Conservation (phyloP, 2,113 vertebrate species). For the Leucoraja erinaceus region DNA sequence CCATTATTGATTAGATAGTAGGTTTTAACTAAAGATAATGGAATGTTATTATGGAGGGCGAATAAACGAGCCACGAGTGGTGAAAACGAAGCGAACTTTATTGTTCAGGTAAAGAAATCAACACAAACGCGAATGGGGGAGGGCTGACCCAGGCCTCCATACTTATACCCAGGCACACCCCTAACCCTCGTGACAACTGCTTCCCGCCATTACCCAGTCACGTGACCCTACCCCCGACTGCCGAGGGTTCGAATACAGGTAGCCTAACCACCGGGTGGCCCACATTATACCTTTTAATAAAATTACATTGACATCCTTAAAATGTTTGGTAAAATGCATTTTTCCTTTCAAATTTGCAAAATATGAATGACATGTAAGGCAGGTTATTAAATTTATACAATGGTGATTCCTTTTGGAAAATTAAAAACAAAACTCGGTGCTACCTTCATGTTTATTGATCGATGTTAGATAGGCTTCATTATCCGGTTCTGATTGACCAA, state of each 20-base stretch:
- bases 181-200: too few relatives aligned
- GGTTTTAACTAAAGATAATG: neutral
- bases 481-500: neutral
- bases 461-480: neutral
- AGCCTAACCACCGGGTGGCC: too few relatives aligned
- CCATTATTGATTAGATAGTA: too few relatives aligned
- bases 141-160: too few relatives aligned
- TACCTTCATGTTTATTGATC: neutral
- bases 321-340: neutral
- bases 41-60: neutral
- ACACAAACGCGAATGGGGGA: too few relatives aligned
- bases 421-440: neutral
- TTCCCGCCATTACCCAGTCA: too few relatives aligned
- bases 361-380: neutral
- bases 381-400: neutral
- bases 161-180: too few relatives aligned
- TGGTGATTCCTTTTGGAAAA: neutral
- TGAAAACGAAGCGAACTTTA: too few relatives aligned
- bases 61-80: too few relatives aligned
- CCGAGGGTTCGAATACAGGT: too few relatives aligned
- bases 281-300: neutral
- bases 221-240: too few relatives aligned
- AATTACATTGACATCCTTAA: neutral
- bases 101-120: too few relatives aligned
- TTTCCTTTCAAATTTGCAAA: neutral